phyloP scores from a whole-genome alignment of 2,113 vertebrate species.

The Porphyrio hochstetteri region DNA sequence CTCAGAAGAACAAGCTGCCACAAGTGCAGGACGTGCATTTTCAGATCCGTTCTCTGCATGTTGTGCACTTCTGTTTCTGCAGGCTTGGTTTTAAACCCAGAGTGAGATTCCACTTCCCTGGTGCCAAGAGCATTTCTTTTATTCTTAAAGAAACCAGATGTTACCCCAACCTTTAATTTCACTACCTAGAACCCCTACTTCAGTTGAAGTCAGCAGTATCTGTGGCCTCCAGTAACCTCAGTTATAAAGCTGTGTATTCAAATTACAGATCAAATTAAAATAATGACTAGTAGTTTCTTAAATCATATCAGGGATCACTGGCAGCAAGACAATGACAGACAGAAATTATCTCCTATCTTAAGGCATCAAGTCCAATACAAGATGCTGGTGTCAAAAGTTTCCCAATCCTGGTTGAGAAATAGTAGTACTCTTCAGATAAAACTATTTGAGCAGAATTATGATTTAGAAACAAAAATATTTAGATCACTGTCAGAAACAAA shows the following conservation, averaged over 20 bases:
- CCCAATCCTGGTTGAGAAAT: background rate
- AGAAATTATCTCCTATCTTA: background rate
- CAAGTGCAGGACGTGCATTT: background rate
- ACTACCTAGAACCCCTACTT: background rate
- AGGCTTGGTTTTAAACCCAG: background rate
- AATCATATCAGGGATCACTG: background rate
- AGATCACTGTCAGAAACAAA: background rate
- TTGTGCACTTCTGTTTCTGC: background rate
- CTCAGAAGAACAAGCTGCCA: background rate
- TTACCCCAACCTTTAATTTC: background rate
- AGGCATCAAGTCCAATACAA: background rate
- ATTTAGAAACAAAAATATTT: background rate
- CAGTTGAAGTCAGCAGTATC: background rate
- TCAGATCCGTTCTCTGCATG: background rate
- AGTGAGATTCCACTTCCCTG: accelerated
- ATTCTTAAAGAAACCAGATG: background rate
- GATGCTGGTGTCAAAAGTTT: background rate
- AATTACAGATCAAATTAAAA: background rate
- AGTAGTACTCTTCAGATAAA: background rate
- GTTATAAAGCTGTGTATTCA: background rate
- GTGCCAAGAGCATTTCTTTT: background rate
- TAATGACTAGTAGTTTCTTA: background rate
- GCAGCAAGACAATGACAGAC: background rate
- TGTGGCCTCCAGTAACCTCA: background rate
- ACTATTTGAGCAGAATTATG: background rate